Percentiles rank a stretch among this genome's conserved stretches.
phyloP scores from a whole-genome alignment of 2,888 invertebrate species.

The Unio pictorum region DNA sequence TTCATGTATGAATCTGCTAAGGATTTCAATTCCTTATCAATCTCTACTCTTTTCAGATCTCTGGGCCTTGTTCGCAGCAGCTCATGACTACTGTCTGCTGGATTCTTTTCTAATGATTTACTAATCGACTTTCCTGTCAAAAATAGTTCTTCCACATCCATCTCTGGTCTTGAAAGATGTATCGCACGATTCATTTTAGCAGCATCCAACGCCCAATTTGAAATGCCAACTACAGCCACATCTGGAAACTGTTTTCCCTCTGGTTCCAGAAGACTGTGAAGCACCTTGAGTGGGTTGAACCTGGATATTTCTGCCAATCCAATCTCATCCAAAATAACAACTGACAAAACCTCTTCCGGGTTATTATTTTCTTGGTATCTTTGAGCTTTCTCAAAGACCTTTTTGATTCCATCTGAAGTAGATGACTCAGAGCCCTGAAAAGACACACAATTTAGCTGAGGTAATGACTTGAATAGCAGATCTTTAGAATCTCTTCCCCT shows the following conservation, averaged over 20 bases:
- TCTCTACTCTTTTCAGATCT: neutral
- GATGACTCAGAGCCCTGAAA: slow-evolving; percentile 56
- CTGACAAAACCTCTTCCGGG: slow-evolving; percentile 39
- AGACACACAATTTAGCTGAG: slow-evolving; percentile 46
- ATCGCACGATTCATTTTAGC: slow-evolving; percentile 63
- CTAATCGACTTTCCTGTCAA: slow-evolving; percentile 46
- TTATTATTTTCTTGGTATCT: slow-evolving; percentile 38
- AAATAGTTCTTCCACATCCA: slow-evolving; percentile 44
- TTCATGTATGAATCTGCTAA: slow-evolving; percentile 22
- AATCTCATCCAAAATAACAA: slow-evolving; percentile 59
- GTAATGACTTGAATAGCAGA: slow-evolving; percentile 36
- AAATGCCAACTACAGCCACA: slow-evolving; percentile 56
- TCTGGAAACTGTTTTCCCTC: slow-evolving; percentile 32
- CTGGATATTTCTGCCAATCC: slow-evolving; percentile 56
- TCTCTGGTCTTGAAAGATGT: slow-evolving; percentile 52
- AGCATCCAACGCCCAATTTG: slow-evolving; percentile 58
- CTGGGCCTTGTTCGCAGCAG: neutral
- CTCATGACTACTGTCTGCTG: neutral
- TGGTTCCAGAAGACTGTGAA: slow-evolving; percentile 53
- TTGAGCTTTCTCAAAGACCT: slow-evolving; percentile 52
- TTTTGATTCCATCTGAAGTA: slow-evolving; percentile 55
- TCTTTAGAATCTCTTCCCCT: slow-evolving; percentile 49
- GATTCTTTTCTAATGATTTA: slow-evolving; percentile 14
- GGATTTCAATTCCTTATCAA: slow-evolving; percentile 10
- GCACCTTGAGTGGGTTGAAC: slow-evolving; percentile 56